Evolutionary conservation across 1,140 invertebrate genomes (phyloP).

Genomic region (Drosophila punjabiensis): DNA sequence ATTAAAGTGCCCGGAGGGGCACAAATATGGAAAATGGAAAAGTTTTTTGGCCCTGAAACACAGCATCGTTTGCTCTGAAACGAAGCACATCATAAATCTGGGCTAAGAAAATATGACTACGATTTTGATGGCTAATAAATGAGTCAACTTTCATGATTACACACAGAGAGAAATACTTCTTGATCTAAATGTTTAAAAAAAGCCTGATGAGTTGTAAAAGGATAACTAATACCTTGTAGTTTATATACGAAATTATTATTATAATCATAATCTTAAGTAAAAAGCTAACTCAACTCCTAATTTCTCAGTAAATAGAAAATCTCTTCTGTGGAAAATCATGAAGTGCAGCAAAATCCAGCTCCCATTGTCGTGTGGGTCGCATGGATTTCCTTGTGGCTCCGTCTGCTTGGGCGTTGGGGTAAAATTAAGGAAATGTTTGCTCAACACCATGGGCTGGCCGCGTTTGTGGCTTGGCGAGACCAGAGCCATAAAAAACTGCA

Average conservation of each 20-base stretch:
- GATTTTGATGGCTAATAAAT: slow-evolving; percentile 5
- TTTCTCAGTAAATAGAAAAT: slow-evolving; percentile 5
- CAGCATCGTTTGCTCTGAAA: slow-evolving; percentile 9
- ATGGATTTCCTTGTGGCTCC: slow-evolving; percentile 24
- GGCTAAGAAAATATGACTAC: slow-evolving; percentile 12
- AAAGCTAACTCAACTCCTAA: neutral
- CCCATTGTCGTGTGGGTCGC: slow-evolving; percentile 25
- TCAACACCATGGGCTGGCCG: slow-evolving; percentile 32
- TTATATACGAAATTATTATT: no score
- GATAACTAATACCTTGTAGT: no score
- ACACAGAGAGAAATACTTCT: neutral
- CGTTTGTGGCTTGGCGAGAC: slow-evolving; percentile 11
- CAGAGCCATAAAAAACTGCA: slow-evolving; percentile 73
- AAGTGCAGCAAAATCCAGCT: slow-evolving; percentile 47
- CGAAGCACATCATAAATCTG: slow-evolving; percentile 4
- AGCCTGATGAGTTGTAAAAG: no score
- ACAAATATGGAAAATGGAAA: slow-evolving; percentile 33
- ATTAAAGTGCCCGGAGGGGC: slow-evolving; percentile 14
- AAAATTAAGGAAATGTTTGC: slow-evolving; percentile 74
- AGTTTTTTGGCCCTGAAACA: slow-evolving; percentile 12
- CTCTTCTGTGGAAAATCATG: slow-evolving; percentile 51
- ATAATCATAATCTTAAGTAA: no score
- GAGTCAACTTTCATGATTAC: neutral
- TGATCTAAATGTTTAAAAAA: no score
- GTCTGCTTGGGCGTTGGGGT: slow-evolving; percentile 48